phyloP scores from a whole-genome alignment of 2,113 vertebrate genomes.

The Corythaixoides concolor region DNA sequence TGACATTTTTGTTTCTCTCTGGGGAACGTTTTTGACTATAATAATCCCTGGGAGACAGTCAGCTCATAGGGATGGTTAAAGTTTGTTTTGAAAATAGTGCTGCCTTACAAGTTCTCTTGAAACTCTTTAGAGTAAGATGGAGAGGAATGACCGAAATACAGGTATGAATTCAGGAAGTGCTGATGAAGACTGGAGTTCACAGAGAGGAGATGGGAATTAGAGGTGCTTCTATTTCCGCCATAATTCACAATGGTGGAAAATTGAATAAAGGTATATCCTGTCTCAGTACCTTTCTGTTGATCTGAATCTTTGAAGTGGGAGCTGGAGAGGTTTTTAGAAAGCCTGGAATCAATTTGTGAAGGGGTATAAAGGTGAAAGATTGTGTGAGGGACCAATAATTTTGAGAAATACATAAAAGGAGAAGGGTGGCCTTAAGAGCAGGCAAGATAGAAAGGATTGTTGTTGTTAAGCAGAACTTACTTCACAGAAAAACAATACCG shows the following conservation, averaged over 20 bases:
- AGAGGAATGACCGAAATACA: not conserved
- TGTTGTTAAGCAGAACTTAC: slow-evolving; percentile 24
- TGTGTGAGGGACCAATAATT: slow-evolving; percentile 18
- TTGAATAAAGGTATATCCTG: not conserved
- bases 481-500: not conserved
- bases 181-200: not conserved
- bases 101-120: not conserved
- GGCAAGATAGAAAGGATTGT: not conserved
- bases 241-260: not conserved
- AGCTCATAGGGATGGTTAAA: not conserved
- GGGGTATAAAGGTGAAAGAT: slow-evolving; percentile 27
- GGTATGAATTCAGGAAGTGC: not conserved
- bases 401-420: slow-evolving; percentile 8
- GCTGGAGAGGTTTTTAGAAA: not conserved
- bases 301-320: not conserved
- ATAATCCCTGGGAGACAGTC: not conserved
- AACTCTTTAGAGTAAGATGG: not conserved
- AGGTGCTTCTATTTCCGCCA: not conserved
- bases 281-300: not conserved
- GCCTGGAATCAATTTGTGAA: slow-evolving; percentile 24
- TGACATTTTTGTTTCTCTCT: accelerated
- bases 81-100: not conserved
- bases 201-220: not conserved
- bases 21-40: not conserved
- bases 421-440: not conserved